phyloP scores from a whole-genome alignment of 2,888 invertebrate genomes.

The Stenichneumon culpator region DNA sequence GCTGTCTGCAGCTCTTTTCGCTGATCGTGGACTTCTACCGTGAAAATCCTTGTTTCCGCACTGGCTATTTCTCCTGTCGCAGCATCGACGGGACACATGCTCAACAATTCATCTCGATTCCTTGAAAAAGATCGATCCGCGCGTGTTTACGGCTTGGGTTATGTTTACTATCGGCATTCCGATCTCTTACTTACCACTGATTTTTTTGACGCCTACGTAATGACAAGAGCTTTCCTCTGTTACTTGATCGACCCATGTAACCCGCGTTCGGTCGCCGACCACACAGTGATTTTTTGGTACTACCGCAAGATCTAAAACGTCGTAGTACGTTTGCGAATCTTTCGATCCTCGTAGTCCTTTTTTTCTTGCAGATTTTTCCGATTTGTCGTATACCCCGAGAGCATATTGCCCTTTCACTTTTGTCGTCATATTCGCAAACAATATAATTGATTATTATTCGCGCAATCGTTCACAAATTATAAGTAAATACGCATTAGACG shows the following conservation, averaged over 20 bases:
- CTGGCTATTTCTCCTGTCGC: slow-evolving; percentile 3
- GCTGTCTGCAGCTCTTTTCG: background rate
- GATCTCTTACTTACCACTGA: slow-evolving; percentile 19
- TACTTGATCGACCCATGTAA: slow-evolving; percentile 21
- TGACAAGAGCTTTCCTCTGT: slow-evolving; percentile 26
- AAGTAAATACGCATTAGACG: background rate
- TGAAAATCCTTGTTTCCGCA: slow-evolving; percentile 1
- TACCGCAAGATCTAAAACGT: slow-evolving; percentile 29
- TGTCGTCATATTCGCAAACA: background rate
- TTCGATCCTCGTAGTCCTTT: background rate
- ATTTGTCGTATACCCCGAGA: slow-evolving; percentile 16
- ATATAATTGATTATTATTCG: background rate
- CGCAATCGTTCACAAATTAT: background rate
- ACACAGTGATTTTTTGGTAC: slow-evolving; percentile 33
- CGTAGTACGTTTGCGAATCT: slow-evolving; percentile 7
- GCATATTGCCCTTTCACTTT: slow-evolving; percentile 32
- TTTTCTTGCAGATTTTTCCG: background rate
- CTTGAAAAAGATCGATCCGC: slow-evolving; percentile 24
- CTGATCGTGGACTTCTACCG: slow-evolving; percentile 7
- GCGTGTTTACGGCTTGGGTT: slow-evolving; percentile 4
- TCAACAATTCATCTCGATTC: slow-evolving; percentile 30
- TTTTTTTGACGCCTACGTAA: slow-evolving; percentile 21
- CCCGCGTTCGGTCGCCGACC: slow-evolving; percentile 14
- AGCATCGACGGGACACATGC: slow-evolving; percentile 11
- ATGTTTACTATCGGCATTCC: slow-evolving; percentile 6